Percentiles rank a stretch among this genome's conserved stretches.
Conservation (phyloP, 2,113 vertebrate genomes). For the Coregonus clupeaformis region DNA sequence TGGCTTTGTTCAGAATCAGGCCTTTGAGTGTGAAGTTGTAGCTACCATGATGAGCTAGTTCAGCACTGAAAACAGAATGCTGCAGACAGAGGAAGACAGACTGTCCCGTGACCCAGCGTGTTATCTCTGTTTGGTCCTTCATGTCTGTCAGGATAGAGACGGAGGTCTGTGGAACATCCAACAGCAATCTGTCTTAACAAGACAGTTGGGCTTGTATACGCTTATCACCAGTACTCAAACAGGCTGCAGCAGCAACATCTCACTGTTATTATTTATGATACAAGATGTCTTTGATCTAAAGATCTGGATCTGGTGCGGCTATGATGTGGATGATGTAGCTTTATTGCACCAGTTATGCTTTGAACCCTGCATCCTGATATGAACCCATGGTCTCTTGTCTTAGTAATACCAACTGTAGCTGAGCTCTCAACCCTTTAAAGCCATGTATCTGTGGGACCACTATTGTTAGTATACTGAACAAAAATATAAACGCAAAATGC, state of each 20-base stretch:
- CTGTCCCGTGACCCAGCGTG: constrained; percentile 11
- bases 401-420: neutral
- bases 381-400: neutral
- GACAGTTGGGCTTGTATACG: constrained; percentile 52
- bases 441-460: neutral
- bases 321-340: constrained; percentile 25
- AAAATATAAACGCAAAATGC: too few relatives aligned
- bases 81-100: constrained; percentile 11
- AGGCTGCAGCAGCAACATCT: constrained; percentile 40
- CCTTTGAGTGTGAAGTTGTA: neutral
- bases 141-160: constrained; percentile 51
- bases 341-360: neutral
- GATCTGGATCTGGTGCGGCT: constrained; percentile 30
- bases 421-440: constrained; percentile 23
- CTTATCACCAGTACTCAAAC: constrained; percentile 49
- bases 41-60: neutral
- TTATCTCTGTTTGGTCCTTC: constrained; percentile 47
- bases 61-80: constrained; percentile 11
- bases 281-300: constrained; percentile 62
- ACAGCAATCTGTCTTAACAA: constrained; percentile 59
- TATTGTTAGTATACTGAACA: too few relatives aligned
- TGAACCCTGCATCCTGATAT: neutral
- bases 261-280: constrained; percentile 67
- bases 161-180: constrained; percentile 55
- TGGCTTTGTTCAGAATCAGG: neutral